These are phyloP conservation scores for Tricholauxania praeusta DNA, from an alignment of 2,888 invertebrate species.

Conservation along the genomic window DNA sequence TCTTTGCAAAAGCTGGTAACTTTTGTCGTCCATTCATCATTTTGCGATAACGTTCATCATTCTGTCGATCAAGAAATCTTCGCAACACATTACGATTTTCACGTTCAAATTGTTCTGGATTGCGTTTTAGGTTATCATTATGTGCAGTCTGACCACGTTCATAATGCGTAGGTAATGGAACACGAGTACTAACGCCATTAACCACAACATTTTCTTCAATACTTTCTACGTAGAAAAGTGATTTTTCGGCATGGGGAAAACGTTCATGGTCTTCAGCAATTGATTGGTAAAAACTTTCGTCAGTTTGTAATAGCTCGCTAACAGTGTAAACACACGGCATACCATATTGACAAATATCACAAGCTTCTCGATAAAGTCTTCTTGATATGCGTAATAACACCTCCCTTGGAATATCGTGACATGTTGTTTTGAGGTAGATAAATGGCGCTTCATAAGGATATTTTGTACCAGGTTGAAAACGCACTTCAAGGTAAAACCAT, in stretches of 20 bases:
- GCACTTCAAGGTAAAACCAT: slow-evolving; percentile 78
- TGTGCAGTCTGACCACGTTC: slow-evolving; percentile 73
- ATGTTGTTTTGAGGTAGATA: slow-evolving; percentile 76
- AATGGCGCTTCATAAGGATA: slow-evolving; percentile 83
- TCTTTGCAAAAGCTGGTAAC: slow-evolving; percentile 81
- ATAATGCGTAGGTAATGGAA: slow-evolving; percentile 73
- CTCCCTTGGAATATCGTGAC: slow-evolving; percentile 74
- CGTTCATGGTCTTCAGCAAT: slow-evolving; percentile 71
- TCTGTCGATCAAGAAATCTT: slow-evolving; percentile 73
- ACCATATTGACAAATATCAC: slow-evolving; percentile 74
- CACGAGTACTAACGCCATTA: slow-evolving; percentile 50
- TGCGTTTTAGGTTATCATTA: slow-evolving; percentile 67
- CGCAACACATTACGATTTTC: slow-evolving; percentile 75
- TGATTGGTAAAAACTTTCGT: slow-evolving; percentile 74
- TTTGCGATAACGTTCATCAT: slow-evolving; percentile 74
- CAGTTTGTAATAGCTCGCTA: slow-evolving; percentile 78
- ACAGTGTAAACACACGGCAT: slow-evolving; percentile 80
- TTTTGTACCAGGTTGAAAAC: slow-evolving; percentile 77
- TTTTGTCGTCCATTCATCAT: slow-evolving; percentile 75
- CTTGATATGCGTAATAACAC: slow-evolving; percentile 76
- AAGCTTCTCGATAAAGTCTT: slow-evolving; percentile 77
- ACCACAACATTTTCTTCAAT: slow-evolving; percentile 28
- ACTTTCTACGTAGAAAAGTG: slow-evolving; percentile 72
- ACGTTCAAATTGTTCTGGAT: slow-evolving; percentile 70
- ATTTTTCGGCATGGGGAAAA: slow-evolving; percentile 71